These are phyloP conservation scores for Urocyon cinereoargenteus DNA, from an alignment of 2,797 vertebrate species.

Conservation along the genomic window DNA sequence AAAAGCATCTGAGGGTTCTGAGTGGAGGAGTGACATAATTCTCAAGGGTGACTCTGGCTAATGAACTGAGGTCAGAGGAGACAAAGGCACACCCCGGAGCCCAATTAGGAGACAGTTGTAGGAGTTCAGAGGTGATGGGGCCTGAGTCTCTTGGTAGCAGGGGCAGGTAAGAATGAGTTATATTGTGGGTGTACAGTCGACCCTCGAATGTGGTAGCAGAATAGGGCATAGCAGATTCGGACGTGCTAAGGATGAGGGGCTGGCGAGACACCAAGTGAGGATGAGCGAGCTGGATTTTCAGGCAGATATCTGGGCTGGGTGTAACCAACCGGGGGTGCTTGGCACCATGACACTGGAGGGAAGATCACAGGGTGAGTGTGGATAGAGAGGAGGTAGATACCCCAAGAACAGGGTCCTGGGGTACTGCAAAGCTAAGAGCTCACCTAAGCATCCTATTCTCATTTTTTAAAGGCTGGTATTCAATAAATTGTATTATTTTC, in stretches of 20 bases:
- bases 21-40: neutral
- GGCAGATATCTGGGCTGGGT: neutral
- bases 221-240: neutral
- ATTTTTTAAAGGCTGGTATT: neutral
- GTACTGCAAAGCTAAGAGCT: neutral
- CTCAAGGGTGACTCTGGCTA: neutral
- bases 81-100: neutral
- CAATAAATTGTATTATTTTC: neutral
- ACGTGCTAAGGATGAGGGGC: neutral
- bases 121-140: neutral
- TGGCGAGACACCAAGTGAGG: neutral
- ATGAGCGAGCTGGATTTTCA: neutral
- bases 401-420: neutral
- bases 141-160: neutral
- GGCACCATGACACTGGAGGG: no score
- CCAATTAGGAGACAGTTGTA: neutral
- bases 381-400: neutral
- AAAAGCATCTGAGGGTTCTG: neutral
- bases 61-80: neutral
- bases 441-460: neutral
- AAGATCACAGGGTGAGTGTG: rapidly evolving
- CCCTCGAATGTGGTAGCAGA: neutral
- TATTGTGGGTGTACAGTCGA: neutral
- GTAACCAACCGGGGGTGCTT: rapidly evolving
- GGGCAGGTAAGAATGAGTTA: neutral